These are phyloP conservation scores for Carcina quercana DNA, from an alignment of 2,888 invertebrate species.

Conservation along the genomic window DNA sequence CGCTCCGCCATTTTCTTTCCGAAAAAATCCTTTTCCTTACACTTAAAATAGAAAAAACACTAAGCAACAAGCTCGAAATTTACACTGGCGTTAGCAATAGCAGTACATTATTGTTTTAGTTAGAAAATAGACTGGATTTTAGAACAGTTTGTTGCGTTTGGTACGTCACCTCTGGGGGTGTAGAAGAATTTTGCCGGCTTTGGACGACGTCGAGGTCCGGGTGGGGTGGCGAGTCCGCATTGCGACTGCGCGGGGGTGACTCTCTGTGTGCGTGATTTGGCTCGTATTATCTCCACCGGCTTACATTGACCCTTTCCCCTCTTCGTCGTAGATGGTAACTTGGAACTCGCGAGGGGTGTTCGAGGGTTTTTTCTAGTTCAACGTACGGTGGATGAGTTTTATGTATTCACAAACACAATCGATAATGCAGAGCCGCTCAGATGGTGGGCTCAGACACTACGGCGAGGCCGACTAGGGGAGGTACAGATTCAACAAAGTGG, in stretches of 20 bases:
- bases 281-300: slow-evolving; percentile 41
- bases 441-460: slow-evolving; percentile 60
- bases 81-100: slow-evolving; percentile 26
- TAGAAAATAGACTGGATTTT: too few relatives aligned
- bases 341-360: too few relatives aligned
- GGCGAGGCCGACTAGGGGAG: slow-evolving; percentile 44
- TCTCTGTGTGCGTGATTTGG: slow-evolving; percentile 54
- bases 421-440: slow-evolving; percentile 57
- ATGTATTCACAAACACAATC: slow-evolving; percentile 61
- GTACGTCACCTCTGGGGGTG: slow-evolving; percentile 57
- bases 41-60: slow-evolving; percentile 30
- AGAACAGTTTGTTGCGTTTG: slow-evolving; percentile 61
- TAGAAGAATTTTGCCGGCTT: slow-evolving; percentile 65
- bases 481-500: slow-evolving; percentile 34
- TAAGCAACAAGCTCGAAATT: slow-evolving; percentile 45
- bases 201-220: slow-evolving; percentile 45
- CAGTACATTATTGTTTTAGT: slow-evolving; percentile 23
- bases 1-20: slow-evolving; percentile 58
- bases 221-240: slow-evolving; percentile 48
- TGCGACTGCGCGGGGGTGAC: slow-evolving; percentile 56
- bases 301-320: slow-evolving; percentile 33
- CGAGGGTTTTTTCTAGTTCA: slow-evolving; percentile 25
- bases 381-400: slow-evolving; percentile 27
- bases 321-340: slow-evolving; percentile 14
- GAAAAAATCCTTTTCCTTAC: slow-evolving; percentile 27